These are phyloP conservation scores for Phyto melanocephala DNA, from an alignment of 2,888 invertebrate genomes.

Conservation along the genomic window DNA sequence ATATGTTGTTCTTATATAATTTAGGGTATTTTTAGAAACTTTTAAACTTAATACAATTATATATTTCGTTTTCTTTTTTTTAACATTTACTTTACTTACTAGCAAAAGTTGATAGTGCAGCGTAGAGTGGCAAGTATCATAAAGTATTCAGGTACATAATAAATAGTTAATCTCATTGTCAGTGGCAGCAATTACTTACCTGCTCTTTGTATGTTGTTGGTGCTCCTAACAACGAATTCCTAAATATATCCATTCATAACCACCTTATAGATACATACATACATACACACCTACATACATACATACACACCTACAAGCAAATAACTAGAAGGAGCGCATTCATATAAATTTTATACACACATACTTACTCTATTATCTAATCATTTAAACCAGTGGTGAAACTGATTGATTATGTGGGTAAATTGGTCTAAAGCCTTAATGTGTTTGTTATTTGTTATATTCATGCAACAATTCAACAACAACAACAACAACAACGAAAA, in stretches of 20 bases:
- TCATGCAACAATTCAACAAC: conserved; percentile 21
- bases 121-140: conserved; percentile 38
- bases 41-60: background rate
- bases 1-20: too few relatives aligned
- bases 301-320: background rate
- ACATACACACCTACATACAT: background rate
- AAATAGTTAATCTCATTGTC: conserved; percentile 58
- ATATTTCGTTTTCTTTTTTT: background rate
- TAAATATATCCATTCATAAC: too few relatives aligned
- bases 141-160: conserved; percentile 55
- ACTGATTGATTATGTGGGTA: conserved; percentile 61
- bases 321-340: background rate
- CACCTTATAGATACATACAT: background rate
- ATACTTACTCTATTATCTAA: conserved; percentile 37
- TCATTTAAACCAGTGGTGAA: conserved; percentile 56
- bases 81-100: too few relatives aligned
- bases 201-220: conserved; percentile 17
- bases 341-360: background rate
- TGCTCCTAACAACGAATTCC: background rate
- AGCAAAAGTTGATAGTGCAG: conserved; percentile 45
- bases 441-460: conserved; percentile 47
- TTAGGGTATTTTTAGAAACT: background rate
- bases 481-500: background rate
- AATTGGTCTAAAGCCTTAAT: conserved; percentile 51
- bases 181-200: conserved; percentile 58